Conservation (phyloP, 2,797 vertebrate genomes). For the Poeciliopsis gracilis region DNA sequence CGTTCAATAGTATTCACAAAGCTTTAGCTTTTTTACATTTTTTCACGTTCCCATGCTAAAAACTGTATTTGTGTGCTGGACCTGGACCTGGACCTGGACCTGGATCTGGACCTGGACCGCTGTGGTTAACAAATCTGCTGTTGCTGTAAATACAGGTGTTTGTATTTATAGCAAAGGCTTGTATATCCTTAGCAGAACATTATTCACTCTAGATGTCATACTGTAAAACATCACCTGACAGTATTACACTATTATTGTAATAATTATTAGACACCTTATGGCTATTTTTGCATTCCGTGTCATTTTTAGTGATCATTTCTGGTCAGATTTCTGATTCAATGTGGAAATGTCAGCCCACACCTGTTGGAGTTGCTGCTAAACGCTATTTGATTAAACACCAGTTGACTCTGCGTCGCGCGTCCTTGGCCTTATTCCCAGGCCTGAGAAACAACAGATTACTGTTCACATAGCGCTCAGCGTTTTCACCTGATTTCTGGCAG, state of each 20-base stretch:
- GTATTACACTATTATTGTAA: background rate
- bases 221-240: background rate
- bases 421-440: slow-evolving; percentile 40
- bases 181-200: background rate
- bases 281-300: too few species aligned
- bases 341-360: background rate
- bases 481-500: slow-evolving; percentile 15
- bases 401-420: slow-evolving; percentile 1
- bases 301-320: background rate
- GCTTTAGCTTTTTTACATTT: background rate
- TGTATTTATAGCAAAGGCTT: slow-evolving; percentile 40
- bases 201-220: slow-evolving; percentile 13
- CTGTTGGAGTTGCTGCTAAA: background rate
- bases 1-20: background rate
- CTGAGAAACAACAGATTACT: slow-evolving; percentile 31
- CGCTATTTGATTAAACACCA: background rate
- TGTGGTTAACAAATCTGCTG: background rate
- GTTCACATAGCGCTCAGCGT: slow-evolving; percentile 4
- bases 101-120: too few species aligned
- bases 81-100: too few species aligned
- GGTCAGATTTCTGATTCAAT: background rate
- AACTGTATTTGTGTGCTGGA: background rate
- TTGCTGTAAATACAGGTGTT: slow-evolving; percentile 32
- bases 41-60: background rate
- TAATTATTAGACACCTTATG: too few species aligned